A percentile compares a stretch with the other conserved stretches of the same genome.
These are phyloP conservation scores for Leptothorax acervorum DNA, from an alignment of 2,888 invertebrate species.

Conservation along the genomic window DNA sequence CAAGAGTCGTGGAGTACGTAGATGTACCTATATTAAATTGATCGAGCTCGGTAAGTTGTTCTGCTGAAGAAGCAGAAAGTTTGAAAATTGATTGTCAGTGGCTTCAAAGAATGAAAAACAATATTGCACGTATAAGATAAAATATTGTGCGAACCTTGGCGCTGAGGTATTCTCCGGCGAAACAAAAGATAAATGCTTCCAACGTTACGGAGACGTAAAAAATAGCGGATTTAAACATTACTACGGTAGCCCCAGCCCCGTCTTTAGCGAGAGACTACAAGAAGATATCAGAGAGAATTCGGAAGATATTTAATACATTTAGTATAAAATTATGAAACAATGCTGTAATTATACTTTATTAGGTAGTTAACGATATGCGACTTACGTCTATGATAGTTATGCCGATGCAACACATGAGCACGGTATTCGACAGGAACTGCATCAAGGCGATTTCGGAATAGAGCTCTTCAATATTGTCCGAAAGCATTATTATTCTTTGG, in stretches of 20 bases:
- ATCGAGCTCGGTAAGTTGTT: not conserved
- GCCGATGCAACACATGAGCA: constrained; percentile 69
- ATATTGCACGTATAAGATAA: not conserved
- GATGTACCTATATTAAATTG: not conserved
- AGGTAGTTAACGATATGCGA: constrained; percentile 22
- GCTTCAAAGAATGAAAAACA: not conserved
- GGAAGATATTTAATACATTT: not conserved
- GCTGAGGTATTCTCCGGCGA: constrained; percentile 71
- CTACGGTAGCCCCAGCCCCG: not conserved
- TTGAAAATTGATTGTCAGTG: not conserved
- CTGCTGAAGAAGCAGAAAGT: not conserved
- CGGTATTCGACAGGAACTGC: constrained; percentile 68
- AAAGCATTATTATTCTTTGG: constrained; percentile 62
- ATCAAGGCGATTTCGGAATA: constrained; percentile 68
- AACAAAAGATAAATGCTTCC: constrained; percentile 69
- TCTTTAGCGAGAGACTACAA: constrained; percentile 43
- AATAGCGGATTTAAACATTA: constrained; percentile 54
- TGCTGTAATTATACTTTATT: not conserved
- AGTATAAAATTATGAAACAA: not conserved
- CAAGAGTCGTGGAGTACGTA: not conserved
- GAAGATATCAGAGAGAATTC: not conserved
- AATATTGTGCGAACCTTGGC: constrained; percentile 62
- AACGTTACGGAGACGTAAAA: constrained; percentile 61
- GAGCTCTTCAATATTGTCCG: constrained; percentile 64
- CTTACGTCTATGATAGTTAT: constrained; percentile 69